A percentile compares a stretch with the other conserved stretches of the same genome.
Conservation (phyloP, 2,888 invertebrate genomes). For the Eudasyphora cyanicolor region DNA sequence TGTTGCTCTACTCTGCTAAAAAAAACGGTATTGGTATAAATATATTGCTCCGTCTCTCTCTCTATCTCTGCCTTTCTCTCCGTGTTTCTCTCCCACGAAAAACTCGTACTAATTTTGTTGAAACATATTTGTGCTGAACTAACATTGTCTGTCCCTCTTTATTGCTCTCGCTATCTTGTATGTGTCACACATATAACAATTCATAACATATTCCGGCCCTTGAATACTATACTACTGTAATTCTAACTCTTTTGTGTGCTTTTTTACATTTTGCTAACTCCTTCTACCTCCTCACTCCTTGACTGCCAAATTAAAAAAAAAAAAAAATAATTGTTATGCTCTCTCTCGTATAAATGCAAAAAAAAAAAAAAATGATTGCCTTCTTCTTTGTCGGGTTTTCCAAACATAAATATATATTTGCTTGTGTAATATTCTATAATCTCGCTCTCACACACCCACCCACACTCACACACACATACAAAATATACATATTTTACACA, state of each 20-base stretch:
- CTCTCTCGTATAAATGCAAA: constrained; percentile 38
- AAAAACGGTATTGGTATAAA: constrained; percentile 67
- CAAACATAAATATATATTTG: constrained; percentile 69
- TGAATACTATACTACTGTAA: no score
- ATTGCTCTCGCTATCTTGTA: not conserved
- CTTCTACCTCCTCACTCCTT: constrained; percentile 33
- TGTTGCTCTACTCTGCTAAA: constrained; percentile 74
- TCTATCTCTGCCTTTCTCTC: constrained; percentile 5
- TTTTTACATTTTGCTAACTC: constrained; percentile 30
- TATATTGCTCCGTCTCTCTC: constrained; percentile 31
- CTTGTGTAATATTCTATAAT: constrained; percentile 63
- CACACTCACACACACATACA: not conserved
- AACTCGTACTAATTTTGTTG: not conserved
- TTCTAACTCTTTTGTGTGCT: constrained; percentile 17
- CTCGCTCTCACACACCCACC: constrained; percentile 26
- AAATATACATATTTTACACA: not conserved
- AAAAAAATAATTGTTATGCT: constrained; percentile 17
- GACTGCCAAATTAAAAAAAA: constrained; percentile 4
- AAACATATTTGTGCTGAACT: constrained; percentile 13
- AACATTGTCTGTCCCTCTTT: not conserved
- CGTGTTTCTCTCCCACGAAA: constrained; percentile 1
- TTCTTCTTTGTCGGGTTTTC: constrained; percentile 67
- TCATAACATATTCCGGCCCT: not conserved
- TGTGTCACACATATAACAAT: not conserved
- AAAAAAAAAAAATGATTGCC: constrained; percentile 63